A percentile compares a stretch with the other conserved stretches of the same genome.
phyloP scores from a whole-genome alignment of 2,888 invertebrate species.

The Cabera pusaria region DNA sequence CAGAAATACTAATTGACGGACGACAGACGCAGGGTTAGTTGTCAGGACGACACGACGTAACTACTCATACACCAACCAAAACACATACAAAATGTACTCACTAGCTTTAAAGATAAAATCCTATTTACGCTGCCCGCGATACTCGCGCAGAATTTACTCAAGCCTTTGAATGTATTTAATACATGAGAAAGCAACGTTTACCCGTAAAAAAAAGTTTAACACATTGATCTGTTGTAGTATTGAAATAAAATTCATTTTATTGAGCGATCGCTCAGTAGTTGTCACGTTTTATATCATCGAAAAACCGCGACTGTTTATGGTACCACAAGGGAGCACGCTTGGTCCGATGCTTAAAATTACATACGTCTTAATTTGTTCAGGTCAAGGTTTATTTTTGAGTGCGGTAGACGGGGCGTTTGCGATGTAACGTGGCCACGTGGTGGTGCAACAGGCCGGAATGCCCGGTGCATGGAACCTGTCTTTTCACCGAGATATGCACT shows the following conservation, averaged over 20 bases:
- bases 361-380: conserved; percentile 52
- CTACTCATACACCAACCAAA: conserved; percentile 40
- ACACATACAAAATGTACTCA: conserved; percentile 44
- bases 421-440: conserved; percentile 36
- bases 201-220: conserved; percentile 53
- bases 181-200: conserved; percentile 56
- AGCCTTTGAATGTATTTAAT: conserved; percentile 53
- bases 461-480: conserved; percentile 75
- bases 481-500: conserved; percentile 60
- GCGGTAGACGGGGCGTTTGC: conserved; percentile 37
- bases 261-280: conserved; percentile 67
- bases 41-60: conserved; percentile 46
- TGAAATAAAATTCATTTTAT: conserved; percentile 77
- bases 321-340: conserved; percentile 55
- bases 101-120: conserved; percentile 46
- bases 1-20: conserved; percentile 71
- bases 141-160: conserved; percentile 54
- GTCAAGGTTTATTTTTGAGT: conserved; percentile 52
- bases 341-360: conserved; percentile 40
- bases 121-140: conserved; percentile 46
- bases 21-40: conserved; percentile 47
- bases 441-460: conserved; percentile 63
- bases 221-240: conserved; percentile 72
- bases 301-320: conserved; percentile 53
- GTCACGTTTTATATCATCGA: conserved; percentile 72